Evolutionary conservation across 2,888 invertebrate genomes (phyloP).

Genomic region (Eurois occulta): DNA sequence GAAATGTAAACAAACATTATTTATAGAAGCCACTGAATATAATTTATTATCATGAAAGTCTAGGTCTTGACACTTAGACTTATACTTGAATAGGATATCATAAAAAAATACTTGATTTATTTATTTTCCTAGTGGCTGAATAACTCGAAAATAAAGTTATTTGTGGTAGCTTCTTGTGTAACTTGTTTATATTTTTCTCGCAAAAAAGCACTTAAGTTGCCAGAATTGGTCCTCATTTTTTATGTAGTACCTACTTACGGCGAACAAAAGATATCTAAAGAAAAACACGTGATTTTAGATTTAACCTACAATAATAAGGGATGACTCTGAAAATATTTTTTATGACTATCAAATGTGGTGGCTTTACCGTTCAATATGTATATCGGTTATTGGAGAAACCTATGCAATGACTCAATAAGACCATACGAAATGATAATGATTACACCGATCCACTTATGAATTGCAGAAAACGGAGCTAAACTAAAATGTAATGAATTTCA

Average conservation of each 20-base stretch:
- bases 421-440: not conserved
- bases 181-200: constrained; percentile 14
- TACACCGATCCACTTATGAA: not conserved
- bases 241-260: not conserved
- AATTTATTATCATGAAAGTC: constrained; percentile 29
- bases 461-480: not conserved
- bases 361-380: not conserved
- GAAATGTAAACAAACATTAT: constrained; percentile 4
- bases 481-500: not conserved
- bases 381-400: not conserved
- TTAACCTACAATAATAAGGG: not conserved
- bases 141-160: constrained; percentile 31
- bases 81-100: not conserved
- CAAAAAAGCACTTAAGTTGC: constrained; percentile 15
- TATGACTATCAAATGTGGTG: not conserved
- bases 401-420: not conserved
- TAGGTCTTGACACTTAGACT: constrained; percentile 9
- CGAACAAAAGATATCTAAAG: not conserved
- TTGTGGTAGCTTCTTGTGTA: constrained; percentile 7
- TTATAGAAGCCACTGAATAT: constrained; percentile 7
- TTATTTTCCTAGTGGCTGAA: not conserved
- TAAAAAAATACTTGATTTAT: constrained; percentile 32
- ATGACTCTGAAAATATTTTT: not conserved
- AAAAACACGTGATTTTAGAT: not conserved
- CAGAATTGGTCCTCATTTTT: not conserved